Evolutionary conservation across 2,113 vertebrate genomes (phyloP).

Genomic region (Sapajus apella): DNA sequence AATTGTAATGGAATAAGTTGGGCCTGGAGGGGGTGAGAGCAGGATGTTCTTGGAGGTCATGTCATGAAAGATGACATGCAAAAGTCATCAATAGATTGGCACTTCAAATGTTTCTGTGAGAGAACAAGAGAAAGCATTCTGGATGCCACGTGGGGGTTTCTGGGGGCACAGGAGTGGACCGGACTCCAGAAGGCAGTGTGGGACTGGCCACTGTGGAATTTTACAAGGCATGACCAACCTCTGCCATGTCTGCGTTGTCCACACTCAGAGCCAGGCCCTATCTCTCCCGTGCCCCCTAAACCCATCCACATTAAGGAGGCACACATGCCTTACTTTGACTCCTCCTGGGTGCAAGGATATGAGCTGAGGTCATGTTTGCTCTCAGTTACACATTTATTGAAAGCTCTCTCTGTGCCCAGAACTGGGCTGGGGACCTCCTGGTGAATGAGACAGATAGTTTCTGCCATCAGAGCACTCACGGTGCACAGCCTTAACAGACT

Average conservation of each 20-base stretch:
- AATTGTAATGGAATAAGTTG: constrained; percentile 34
- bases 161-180: not conserved
- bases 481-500: not conserved
- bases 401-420: not conserved
- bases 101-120: not conserved
- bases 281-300: not conserved
- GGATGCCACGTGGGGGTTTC: not conserved
- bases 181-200: not conserved
- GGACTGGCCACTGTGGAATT: not conserved
- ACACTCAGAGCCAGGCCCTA: not conserved
- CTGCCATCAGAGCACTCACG: not conserved
- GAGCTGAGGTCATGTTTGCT: not conserved
- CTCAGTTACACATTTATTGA: not conserved
- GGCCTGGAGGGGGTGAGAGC: not conserved
- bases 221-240: not conserved
- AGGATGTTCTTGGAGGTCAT: not conserved
- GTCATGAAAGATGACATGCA: not conserved
- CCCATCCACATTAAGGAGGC: no score
- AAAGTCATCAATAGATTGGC: not conserved
- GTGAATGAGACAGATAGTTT: not conserved
- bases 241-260: not conserved
- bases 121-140: not conserved
- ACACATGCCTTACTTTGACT: not conserved
- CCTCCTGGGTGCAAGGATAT: not conserved
- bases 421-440: not conserved